Evolutionary conservation across 2,888 invertebrate species (phyloP), one percentile per base, ranked within the genome.

Genomic region (Dryomyza anilis): DNA sequence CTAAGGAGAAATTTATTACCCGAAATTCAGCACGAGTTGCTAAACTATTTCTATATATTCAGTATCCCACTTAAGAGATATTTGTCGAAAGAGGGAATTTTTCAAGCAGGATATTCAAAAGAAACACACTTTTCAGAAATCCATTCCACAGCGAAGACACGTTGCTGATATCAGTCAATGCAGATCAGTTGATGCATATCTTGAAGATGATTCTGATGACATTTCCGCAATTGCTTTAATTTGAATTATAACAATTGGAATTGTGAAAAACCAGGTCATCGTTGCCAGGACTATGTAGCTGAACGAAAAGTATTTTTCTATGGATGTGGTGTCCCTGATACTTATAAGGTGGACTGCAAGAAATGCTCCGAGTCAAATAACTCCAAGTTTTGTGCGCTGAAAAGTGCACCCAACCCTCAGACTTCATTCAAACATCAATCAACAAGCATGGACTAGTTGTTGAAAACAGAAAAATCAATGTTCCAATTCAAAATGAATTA

Each of bases 361-460:
- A 52, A 57, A 21, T 65, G 67, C 21, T 14, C 59, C 45, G 14
- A 19, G 16, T 16, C 57, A 64, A 57, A 65, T 63, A 68, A 63
- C 60, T 39, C 45, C 19, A 7, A 2, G 19, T 5, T 36, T n/a
- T 29, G 45, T 52, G 63, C 63, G 55, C 56, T 30, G 30, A 53
- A 25, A 53, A 53, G 53, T 53, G 30, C 53, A 53, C 53, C 6
- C 29, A 27, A 29, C 27, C 53, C 36, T 36, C 36, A 14, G 36
- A 14, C 36, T 12, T 14, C n/a, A n/a, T n/a, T n/a, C 36, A 36
- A 36, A 36, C 36, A 36, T 36, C 36, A 36, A 6, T 36, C 6
- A 3, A 36, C 36, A n/a, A 36, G n/a, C 36, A 36, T n/a, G 3
- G 2, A 36, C 2, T 36, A 36, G 36, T n/a, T n/a, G n/a, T n/a